Percentiles rank a stretch among this genome's conserved stretches.
These are phyloP conservation scores for Heliothis virescens DNA, from an alignment of 1,140 invertebrate genomes.

Conservation along the genomic window DNA sequence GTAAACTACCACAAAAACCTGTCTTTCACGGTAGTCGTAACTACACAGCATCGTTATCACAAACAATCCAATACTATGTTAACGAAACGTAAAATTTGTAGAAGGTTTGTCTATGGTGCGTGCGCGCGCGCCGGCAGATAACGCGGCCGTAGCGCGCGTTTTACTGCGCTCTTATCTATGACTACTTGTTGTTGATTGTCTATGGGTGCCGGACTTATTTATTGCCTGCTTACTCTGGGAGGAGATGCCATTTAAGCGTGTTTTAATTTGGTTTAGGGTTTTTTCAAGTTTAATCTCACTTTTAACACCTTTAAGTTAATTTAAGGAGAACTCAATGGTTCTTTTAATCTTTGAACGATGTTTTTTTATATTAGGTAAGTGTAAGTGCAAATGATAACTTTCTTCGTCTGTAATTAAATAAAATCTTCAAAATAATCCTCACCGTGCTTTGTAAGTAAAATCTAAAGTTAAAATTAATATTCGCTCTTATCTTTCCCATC, in stretches of 20 bases:
- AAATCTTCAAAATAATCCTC: neutral
- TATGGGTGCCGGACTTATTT: conserved; percentile 43
- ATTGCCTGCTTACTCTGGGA: conserved; percentile 32
- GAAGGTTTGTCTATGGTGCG: conserved; percentile 39
- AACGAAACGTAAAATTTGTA: conserved; percentile 43
- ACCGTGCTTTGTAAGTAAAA: neutral
- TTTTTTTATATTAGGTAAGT: too few species aligned
- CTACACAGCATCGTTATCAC: conserved; percentile 26
- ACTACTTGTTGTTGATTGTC: conserved; percentile 53
- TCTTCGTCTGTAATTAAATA: too few species aligned
- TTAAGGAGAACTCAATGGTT: too few species aligned
- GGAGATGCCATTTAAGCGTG: conserved; percentile 1
- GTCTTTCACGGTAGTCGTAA: conserved; percentile 19
- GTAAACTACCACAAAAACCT: neutral
- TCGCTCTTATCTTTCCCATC: conserved; percentile 14
- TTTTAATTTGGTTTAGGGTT: conserved; percentile 18
- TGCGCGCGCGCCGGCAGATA: conserved; percentile 47
- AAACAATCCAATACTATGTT: conserved; percentile 35
- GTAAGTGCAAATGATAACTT: too few species aligned
- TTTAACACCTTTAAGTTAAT: too few species aligned
- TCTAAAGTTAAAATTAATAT: neutral
- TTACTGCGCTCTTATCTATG: conserved; percentile 56
- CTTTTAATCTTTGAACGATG: too few species aligned
- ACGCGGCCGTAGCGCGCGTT: conserved; percentile 30
- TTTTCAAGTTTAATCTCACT: neutral